Base-by-base conservation (phyloP, 2,888 invertebrate species). In the Apodemia hepburni region DNA sequence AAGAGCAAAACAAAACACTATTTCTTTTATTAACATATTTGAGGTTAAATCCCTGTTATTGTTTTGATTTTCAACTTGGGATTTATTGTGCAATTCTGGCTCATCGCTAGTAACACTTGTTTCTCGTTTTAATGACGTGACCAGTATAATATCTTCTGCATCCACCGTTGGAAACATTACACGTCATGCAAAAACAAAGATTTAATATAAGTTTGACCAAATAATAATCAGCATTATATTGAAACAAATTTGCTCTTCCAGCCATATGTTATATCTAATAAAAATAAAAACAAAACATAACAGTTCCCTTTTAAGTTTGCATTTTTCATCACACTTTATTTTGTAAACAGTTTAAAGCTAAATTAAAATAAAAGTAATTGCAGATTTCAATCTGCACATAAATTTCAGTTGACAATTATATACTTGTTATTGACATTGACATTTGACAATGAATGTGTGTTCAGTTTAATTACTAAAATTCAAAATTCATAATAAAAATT, bases 11-110 rank as follows among this genome's bases (percentile, higher is more conserved):
- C 94, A 92, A 74, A 95, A 93, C 68, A 93, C 87, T 67, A 94
- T 82, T 85, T 95, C 95, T 77, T 94, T 93, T 68, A 93, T 85
- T 71, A 95, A 88, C 81, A 93, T 92, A 68, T 94, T 91, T 71
- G 87, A 71, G 70, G 87, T 85, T 82, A 87, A 69, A 73, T 87
- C 85, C 75, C 82, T 82, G 73, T 77, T 82, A 73, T 77, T 82
- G 64, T 76, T 79, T 77, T 79, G 82, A 75, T 82, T 80, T 68
- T 79, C 71, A 71, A 74, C 75, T 78, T 84, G 80, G 71, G 79
- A 76, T 73, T 73, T 80, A 75, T 83, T 84, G 70, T 77, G 67
- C 69, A 82, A 78, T 71, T 80, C 79, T 80, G 74, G 82, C 72
- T 78, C 91, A 90, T 90, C 77, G 85, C 90, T 89, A 80, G 80